Percentiles rank a stretch among this genome's conserved stretches.
Conservation (phyloP, 2,888 invertebrate species). For the Leucoma salicis region DNA sequence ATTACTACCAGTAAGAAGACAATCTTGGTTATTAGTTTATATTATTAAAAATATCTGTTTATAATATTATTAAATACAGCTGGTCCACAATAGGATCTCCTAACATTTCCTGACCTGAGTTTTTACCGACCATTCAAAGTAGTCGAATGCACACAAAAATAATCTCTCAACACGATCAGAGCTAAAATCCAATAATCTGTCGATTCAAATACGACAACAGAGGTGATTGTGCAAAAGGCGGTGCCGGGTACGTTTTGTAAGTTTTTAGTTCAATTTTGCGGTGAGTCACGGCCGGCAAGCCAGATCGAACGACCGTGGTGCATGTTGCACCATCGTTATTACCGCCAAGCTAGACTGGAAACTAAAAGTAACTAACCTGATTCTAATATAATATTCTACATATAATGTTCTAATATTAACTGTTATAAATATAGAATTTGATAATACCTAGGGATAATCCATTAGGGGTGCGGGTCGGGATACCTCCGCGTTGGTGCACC, state of each 20-base stretch:
- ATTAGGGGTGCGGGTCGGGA: too few relatives aligned
- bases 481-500: too few relatives aligned
- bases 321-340: constrained; percentile 57
- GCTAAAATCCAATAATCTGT: constrained; percentile 40
- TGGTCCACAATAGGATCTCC: constrained; percentile 12
- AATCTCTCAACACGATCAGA: constrained; percentile 30
- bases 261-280: constrained; percentile 46
- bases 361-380: constrained; percentile 45
- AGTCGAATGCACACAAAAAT: constrained; percentile 17
- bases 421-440: too few relatives aligned
- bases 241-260: constrained; percentile 46
- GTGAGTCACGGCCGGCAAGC: constrained; percentile 52
- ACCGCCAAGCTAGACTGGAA: constrained; percentile 44
- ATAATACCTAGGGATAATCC: too few relatives aligned
- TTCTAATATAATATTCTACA: too few relatives aligned
- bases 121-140: constrained; percentile 27
- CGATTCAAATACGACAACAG: constrained; percentile 41
- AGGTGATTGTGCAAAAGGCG: constrained; percentile 40
- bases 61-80: too few relatives aligned
- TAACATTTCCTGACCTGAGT: constrained; percentile 21
- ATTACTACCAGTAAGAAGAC: too few relatives aligned
- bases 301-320: constrained; percentile 41
- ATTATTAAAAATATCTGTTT: too few relatives aligned
- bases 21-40: too few relatives aligned
- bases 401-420: too few relatives aligned